Evolutionary conservation across 2,797 vertebrate genomes (phyloP).

Genomic region (Sparidentex hasta): DNA sequence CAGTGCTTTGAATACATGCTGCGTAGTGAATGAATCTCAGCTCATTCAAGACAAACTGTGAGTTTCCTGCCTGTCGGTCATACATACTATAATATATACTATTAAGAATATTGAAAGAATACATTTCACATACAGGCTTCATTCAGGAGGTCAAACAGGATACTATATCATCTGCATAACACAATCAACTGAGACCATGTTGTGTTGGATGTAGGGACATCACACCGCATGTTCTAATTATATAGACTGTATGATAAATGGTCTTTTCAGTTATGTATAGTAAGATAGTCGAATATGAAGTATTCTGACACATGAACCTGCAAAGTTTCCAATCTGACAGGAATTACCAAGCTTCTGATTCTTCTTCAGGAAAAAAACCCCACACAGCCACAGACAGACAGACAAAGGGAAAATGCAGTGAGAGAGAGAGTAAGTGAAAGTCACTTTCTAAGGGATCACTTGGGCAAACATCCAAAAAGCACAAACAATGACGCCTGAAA

Average conservation of each 20-base stretch:
- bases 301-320: not conserved
- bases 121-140: not conserved
- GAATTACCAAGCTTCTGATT: slow-evolving; percentile 12
- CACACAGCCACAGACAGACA: not conserved
- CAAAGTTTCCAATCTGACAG: slow-evolving; percentile 9
- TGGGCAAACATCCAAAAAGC: slow-evolving; percentile 59
- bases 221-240: not conserved
- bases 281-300: not conserved
- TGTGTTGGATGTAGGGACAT: no score
- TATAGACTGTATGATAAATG: not conserved
- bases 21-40: not conserved
- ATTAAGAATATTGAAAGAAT: not conserved
- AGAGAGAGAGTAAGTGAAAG: slow-evolving; percentile 29
- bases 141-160: not conserved
- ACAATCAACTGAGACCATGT: not conserved
- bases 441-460: slow-evolving; percentile 29
- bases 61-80: not conserved
- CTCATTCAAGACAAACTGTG: not conserved
- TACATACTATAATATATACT: no score
- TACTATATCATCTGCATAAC: not conserved
- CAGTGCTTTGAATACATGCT: not conserved
- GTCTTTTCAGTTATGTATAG: not conserved
- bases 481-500: slow-evolving; percentile 61
- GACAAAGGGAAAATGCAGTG: slow-evolving; percentile 11
- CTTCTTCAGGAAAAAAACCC: slow-evolving; percentile 18